A percentile compares a stretch with the other conserved stretches of the same genome.
These are phyloP conservation scores for Noctua janthina DNA, from an alignment of 2,888 invertebrate genomes.

Conservation along the genomic window DNA sequence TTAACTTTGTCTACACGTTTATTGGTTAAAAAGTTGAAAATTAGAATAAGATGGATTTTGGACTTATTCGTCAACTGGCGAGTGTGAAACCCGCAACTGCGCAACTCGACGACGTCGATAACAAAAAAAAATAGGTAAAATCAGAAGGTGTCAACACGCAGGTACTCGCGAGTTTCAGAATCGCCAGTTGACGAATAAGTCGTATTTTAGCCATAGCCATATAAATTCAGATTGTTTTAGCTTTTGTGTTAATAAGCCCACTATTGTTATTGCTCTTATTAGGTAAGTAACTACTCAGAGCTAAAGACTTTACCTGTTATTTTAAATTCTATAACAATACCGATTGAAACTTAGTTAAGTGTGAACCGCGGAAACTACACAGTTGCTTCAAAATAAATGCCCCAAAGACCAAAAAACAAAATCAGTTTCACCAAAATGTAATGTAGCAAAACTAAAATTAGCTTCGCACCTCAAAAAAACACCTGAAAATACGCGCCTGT, in stretches of 20 bases:
- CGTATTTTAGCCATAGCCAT: no score
- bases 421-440: not conserved
- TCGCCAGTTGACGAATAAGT: no score
- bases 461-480: not conserved
- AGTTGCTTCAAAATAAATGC: not conserved
- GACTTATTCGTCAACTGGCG: no score
- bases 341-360: not conserved
- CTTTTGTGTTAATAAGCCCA: not conserved
- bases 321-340: not conserved
- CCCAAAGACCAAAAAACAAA: not conserved
- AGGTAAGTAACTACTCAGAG: not conserved
- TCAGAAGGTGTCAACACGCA: no score
- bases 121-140: no score
- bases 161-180: no score
- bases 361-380: not conserved
- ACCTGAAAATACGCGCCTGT: conserved; percentile 16
- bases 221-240: not conserved
- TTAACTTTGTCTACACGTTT: not conserved
- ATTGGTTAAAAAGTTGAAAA: not conserved
- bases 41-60: not conserved
- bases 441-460: not conserved
- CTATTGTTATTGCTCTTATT: not conserved
- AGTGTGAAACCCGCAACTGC: no score
- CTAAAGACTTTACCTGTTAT: not conserved
- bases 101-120: no score